Percentiles rank a stretch among this genome's conserved stretches.
Conservation (phyloP, 2,888 invertebrate species). For the Cheiracanthium punctorium region DNA sequence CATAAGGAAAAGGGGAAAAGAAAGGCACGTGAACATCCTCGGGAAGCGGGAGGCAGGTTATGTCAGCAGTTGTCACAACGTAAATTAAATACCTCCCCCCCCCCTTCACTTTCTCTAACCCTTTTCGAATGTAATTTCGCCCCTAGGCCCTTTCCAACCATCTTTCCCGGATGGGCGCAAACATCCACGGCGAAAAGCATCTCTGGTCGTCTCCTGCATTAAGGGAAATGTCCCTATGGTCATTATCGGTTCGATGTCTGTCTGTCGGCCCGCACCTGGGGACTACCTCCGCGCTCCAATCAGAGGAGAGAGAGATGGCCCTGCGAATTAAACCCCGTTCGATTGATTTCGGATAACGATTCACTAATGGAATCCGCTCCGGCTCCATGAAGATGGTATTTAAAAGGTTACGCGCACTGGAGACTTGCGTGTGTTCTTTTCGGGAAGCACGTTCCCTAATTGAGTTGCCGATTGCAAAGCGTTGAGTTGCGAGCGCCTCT, state of each 20-base stretch:
- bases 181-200: background rate
- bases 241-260: constrained; percentile 55
- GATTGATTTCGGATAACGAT: constrained; percentile 69
- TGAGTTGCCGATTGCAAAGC: background rate
- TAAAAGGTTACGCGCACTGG: background rate
- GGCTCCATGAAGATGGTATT: background rate
- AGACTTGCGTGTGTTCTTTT: background rate
- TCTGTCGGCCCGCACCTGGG: constrained; percentile 34
- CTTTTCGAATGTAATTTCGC: background rate
- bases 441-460: background rate
- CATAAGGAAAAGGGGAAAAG: background rate
- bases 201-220: constrained; percentile 41
- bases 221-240: constrained; percentile 58
- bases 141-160: background rate
- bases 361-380: constrained; percentile 51
- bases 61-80: background rate
- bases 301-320: constrained; percentile 22
- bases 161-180: background rate
- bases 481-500: background rate
- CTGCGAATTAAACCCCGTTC: constrained; percentile 57
- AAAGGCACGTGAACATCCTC: background rate
- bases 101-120: background rate
- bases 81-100: background rate
- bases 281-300: constrained; percentile 21
- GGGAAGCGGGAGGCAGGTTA: background rate